Evolutionary conservation across 2,888 invertebrate species (phyloP).

Genomic region (Morinoia aosen): DNA sequence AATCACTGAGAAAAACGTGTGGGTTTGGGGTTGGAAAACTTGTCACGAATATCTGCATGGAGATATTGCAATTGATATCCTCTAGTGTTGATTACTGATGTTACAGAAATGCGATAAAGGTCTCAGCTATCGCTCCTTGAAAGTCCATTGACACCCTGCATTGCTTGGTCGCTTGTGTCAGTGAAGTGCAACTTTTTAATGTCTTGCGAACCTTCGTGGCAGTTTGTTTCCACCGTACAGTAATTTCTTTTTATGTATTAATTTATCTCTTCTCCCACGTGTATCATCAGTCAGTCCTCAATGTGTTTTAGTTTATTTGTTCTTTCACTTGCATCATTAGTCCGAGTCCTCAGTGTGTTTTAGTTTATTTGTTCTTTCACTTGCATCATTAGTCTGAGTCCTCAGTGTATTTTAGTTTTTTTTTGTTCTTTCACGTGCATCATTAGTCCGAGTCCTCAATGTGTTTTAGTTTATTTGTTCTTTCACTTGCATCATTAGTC

Average conservation of each 20-base stretch:
- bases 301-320: no score
- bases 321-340: background rate
- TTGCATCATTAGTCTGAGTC: no score
- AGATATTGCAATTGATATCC: background rate
- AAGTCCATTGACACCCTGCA: background rate
- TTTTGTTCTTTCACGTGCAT: no score
- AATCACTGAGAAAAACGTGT: background rate
- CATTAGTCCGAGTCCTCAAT: no score
- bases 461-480: no score
- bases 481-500: no score
- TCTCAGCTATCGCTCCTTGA: background rate
- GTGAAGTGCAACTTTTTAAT: background rate
- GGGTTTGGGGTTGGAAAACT: background rate
- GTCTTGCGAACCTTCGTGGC: background rate
- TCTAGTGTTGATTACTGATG: background rate
- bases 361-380: no score
- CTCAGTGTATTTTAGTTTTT: no score
- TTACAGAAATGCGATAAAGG: background rate
- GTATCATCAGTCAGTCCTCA: background rate
- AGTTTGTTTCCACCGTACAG: background rate
- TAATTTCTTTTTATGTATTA: background rate
- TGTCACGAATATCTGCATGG: background rate
- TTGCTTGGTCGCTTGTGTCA: background rate
- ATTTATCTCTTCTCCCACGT: background rate
- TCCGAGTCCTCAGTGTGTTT: background rate